These are phyloP conservation scores for Lordiphosa clarofinis DNA, from an alignment of 1,140 invertebrate species.

Conservation along the genomic window DNA sequence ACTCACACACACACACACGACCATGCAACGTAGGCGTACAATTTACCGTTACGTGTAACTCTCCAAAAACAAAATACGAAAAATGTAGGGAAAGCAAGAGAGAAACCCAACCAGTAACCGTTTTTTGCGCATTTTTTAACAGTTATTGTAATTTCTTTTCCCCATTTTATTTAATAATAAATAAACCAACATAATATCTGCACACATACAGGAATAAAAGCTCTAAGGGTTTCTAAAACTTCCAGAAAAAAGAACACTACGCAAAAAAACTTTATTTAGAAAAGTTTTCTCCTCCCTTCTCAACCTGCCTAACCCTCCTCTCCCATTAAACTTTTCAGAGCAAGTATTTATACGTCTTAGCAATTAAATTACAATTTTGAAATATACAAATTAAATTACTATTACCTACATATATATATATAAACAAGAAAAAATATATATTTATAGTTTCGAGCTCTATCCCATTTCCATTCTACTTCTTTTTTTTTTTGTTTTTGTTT, in stretches of 20 bases:
- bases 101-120: constrained; percentile 19
- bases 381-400: constrained; percentile 69
- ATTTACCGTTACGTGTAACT: constrained; percentile 60
- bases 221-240: constrained; percentile 66
- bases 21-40: constrained; percentile 57
- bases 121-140: constrained; percentile 48
- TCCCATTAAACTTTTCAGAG: constrained; percentile 14
- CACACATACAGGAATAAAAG: constrained; percentile 42
- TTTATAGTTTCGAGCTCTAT: constrained; percentile 49
- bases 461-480: constrained; percentile 24
- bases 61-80: constrained; percentile 37
- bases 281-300: constrained; percentile 2
- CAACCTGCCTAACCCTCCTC: constrained; percentile 1
- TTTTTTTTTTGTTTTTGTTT: constrained; percentile 22
- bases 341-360: constrained; percentile 74
- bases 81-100: constrained; percentile 17
- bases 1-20: constrained; percentile 22
- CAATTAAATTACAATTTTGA: constrained; percentile 71
- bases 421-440: constrained; percentile 62
- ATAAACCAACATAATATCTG: constrained; percentile 37
- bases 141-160: no score
- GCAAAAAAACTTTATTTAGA: constrained; percentile 19
- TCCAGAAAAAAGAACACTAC: constrained; percentile 2
- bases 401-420: constrained; percentile 47
- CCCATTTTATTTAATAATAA: constrained; percentile 12